phyloP scores from a whole-genome alignment of 2,113 vertebrate genomes.

The Castor canadensis region DNA sequence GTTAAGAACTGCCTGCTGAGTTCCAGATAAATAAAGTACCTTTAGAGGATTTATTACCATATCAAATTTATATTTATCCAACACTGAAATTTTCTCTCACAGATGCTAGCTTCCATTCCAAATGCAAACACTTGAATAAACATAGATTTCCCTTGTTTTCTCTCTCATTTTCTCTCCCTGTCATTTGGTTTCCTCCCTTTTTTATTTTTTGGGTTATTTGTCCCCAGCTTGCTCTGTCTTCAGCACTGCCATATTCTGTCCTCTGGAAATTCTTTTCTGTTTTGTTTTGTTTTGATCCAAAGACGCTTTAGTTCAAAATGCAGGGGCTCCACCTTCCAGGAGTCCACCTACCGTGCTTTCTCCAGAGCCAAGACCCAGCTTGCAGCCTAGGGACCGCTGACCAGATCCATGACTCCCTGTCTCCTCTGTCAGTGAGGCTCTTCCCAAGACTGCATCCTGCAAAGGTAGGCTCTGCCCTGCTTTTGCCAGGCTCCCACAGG shows the following conservation, averaged over 20 bases:
- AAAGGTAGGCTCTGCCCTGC: rapidly evolving
- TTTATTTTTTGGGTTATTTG: not conserved
- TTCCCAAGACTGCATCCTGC: not conserved
- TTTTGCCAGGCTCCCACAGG: not conserved
- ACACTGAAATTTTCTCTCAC: constrained; percentile 15
- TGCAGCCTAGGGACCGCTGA: not conserved
- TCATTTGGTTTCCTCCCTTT: not conserved
- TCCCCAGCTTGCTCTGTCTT: not conserved
- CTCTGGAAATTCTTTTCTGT: not conserved
- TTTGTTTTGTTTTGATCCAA: not conserved
- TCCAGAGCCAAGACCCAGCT: not conserved
- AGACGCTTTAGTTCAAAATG: not conserved
- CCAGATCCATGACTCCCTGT: not conserved
- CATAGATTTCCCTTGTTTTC: not conserved
- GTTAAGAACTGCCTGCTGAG: not conserved
- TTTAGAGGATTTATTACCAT: not conserved
- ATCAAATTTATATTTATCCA: constrained; percentile 22
- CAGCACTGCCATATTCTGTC: not conserved
- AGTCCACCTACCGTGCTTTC: not conserved
- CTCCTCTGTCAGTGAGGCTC: not conserved
- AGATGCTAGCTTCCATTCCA: not conserved
- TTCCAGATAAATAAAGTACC: constrained; percentile 24
- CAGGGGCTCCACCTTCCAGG: not conserved
- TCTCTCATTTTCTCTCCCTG: not conserved
- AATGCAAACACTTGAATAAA: not conserved